phyloP scores from a whole-genome alignment of 2,113 vertebrate species.

The Myotis lucifugus region DNA sequence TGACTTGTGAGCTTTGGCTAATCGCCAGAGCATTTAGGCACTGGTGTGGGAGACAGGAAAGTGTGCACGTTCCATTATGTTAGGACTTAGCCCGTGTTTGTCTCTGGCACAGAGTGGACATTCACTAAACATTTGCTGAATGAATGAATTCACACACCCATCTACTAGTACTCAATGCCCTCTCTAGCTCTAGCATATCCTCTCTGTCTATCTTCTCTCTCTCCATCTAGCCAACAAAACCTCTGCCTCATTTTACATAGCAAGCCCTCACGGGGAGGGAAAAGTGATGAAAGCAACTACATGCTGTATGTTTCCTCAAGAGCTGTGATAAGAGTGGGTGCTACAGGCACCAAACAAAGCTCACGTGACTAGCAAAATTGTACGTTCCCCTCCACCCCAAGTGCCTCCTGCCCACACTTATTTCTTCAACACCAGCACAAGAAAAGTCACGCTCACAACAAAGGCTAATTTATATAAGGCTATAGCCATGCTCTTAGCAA shows the following conservation, averaged over 20 bases:
- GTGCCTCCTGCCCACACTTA: conserved; percentile 39
- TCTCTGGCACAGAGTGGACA: neutral
- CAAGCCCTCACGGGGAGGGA: neutral
- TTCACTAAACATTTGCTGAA: neutral
- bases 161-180: neutral
- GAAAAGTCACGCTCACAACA: conserved; percentile 38
- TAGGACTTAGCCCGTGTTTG: neutral
- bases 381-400: neutral
- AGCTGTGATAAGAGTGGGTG: neutral
- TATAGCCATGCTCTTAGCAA: conserved; percentile 29
- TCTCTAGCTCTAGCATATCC: neutral
- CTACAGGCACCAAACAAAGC: neutral
- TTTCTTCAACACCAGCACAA: conserved; percentile 32
- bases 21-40: neutral
- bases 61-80: fast-evolving
- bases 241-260: neutral
- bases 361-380: neutral
- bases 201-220: neutral
- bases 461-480: conserved; percentile 61
- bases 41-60: neutral
- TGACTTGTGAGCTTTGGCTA: neutral
- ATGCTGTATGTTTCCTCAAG: neutral
- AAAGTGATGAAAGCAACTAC: neutral
- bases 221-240: neutral
- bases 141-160: neutral